Conservation (phyloP, 2,113 vertebrate genomes). For the Ammodytes marinus region DNA sequence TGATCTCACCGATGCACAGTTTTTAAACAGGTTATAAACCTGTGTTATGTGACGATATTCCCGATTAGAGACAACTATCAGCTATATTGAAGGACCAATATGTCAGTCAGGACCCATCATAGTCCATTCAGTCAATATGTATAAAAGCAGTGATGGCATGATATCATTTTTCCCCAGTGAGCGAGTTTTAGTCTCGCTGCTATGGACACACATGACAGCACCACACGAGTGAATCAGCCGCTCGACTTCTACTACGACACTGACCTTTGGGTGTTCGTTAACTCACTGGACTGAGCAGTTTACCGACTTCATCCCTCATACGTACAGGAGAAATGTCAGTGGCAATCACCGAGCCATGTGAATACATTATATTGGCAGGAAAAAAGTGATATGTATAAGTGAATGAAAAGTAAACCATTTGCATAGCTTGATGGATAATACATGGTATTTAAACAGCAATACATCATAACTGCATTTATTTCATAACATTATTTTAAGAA, state of each 20-base stretch:
- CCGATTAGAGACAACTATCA: background rate
- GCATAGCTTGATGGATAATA: background rate
- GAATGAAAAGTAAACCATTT: background rate
- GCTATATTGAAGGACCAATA: background rate
- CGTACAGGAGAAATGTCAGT: background rate
- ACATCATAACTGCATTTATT: background rate
- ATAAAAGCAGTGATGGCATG: background rate
- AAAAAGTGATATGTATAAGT: background rate
- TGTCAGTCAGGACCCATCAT: conserved; percentile 7
- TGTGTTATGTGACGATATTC: background rate
- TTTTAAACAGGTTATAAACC: background rate
- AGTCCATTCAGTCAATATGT: background rate
- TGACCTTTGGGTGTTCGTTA: conserved; percentile 58
- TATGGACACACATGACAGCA: conserved; percentile 18
- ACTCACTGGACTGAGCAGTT: conserved; percentile 29
- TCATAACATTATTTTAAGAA: background rate
- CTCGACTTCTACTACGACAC: conserved; percentile 25
- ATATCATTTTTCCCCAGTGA: background rate
- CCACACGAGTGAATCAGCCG: conserved; percentile 46
- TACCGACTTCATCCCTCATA: conserved; percentile 19
- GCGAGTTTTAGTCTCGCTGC: background rate
- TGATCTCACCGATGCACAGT: background rate
- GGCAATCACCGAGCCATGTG: background rate
- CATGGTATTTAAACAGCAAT: background rate
- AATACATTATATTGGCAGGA: background rate